These are phyloP conservation scores for Smutsia gigantea DNA, from an alignment of 2,797 vertebrate genomes.

Conservation along the genomic window DNA sequence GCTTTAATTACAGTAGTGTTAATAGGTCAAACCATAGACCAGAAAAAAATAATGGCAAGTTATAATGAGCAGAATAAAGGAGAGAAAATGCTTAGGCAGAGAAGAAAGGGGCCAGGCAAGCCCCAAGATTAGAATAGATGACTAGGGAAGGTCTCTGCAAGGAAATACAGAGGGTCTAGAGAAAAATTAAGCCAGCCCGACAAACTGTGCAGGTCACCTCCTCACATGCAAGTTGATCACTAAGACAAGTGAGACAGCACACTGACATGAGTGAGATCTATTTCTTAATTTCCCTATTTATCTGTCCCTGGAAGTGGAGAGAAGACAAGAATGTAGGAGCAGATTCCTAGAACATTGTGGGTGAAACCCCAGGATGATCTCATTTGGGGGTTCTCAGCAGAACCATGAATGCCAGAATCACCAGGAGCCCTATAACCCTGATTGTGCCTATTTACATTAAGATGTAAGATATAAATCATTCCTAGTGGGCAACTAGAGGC, in stretches of 20 bases:
- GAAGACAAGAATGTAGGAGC: background rate
- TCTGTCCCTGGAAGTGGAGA: background rate
- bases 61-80: background rate
- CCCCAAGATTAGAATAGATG: background rate
- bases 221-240: background rate
- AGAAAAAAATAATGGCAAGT: background rate
- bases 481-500: background rate
- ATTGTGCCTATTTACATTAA: background rate
- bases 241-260: background rate
- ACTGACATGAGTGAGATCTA: background rate
- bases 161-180: background rate
- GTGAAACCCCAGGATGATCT: background rate
- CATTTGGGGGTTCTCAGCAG: background rate
- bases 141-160: background rate
- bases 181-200: background rate
- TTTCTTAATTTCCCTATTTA: background rate
- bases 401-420: background rate
- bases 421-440: background rate
- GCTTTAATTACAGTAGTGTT: background rate
- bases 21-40: background rate
- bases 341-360: background rate
- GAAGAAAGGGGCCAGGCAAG: background rate
- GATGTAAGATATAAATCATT: conserved; percentile 50
- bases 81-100: background rate
- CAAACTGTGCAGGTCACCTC: background rate